Base-by-base conservation (phyloP, 2,113 vertebrate species). In the Guaruba guarouba region DNA sequence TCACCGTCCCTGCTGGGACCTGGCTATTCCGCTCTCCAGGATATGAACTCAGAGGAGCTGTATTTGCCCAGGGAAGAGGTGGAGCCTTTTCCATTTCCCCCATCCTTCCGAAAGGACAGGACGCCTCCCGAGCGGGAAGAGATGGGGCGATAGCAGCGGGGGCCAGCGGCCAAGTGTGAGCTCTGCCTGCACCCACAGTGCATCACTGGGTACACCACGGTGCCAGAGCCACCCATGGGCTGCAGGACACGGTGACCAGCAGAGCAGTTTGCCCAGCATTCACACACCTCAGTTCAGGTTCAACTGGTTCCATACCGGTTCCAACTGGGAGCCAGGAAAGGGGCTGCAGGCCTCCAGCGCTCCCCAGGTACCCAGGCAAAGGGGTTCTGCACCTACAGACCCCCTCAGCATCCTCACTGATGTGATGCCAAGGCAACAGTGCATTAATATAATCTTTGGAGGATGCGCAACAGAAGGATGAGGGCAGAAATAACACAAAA, bases 91-190 rank as follows among this genome's bases (percentile, higher is more conserved):
- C 92, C 94, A 95, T 96, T 97, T 97, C 97, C 97, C 95, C 83
- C 93, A 96, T 97, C 96, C 96, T 97, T 97, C 97, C 94, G 97
- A 96, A 97, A 97, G 95, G 96, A 97, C 94, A 96, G 95, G 94
- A 97, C 39, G 41, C 92, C 93, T 96, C 92, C 97, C 0, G 71
- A 84, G 95, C 35, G 88, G 95, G 94, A 96, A 91, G 95, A 97
- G 95, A 97, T 96, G 92, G 44, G 81, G 88, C 1, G 95, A 97
- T 96, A 96, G 80, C 37, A 0, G 35, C 3, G 2, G 88, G 79
- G 82, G 86, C 90, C 6, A 6, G 23, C 1, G 0, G 93, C 91
- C 90, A 91, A 91, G 66, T 11, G 15, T 0, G 1, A 87, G 93
- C 66, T 71, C 74, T 2, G 74, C 61, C 86, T 69, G 80, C 4